Evolutionary conservation across 2,113 vertebrate genomes (phyloP).

Genomic region (Ornithorhynchus anatinus): DNA sequence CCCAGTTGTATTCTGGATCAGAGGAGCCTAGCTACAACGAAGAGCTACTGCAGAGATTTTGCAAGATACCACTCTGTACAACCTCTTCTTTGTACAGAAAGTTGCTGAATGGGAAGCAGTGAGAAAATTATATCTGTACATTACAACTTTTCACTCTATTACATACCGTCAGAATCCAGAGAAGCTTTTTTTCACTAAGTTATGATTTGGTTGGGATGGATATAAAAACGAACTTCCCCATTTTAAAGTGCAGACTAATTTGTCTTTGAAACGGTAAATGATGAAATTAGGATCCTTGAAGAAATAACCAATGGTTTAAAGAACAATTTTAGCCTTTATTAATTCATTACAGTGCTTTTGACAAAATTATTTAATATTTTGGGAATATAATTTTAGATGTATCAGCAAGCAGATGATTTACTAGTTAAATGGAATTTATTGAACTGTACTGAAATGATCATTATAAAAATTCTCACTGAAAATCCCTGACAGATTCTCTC

Average conservation of each 20-base stretch:
- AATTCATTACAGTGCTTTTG: constrained; percentile 13
- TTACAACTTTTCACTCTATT: too few relatives aligned
- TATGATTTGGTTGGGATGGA: too few relatives aligned
- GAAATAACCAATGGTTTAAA: constrained; percentile 4
- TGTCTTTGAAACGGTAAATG: constrained; percentile 1
- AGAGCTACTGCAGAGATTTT: too few relatives aligned
- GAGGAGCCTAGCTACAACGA: too few relatives aligned
- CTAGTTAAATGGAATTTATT: constrained; percentile 15
- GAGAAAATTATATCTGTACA: too few relatives aligned
- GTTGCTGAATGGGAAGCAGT: too few relatives aligned
- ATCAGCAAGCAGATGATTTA: constrained; percentile 28
- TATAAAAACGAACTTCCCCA: background rate
- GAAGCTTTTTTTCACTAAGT: too few relatives aligned
- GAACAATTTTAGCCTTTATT: background rate
- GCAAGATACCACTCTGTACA: too few relatives aligned
- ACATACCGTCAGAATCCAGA: too few relatives aligned
- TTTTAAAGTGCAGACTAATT: background rate
- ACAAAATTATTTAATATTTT: constrained; percentile 34
- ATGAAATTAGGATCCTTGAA: background rate
- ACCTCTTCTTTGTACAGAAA: too few relatives aligned
- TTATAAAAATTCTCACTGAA: constrained; percentile 20
- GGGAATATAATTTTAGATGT: constrained; percentile 14
- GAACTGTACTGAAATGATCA: constrained; percentile 22
- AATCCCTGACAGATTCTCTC: constrained; percentile 28
- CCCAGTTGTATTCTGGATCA: too few relatives aligned